Conservation (phyloP, 2,113 vertebrate species). For the Sander lucioperca region DNA sequence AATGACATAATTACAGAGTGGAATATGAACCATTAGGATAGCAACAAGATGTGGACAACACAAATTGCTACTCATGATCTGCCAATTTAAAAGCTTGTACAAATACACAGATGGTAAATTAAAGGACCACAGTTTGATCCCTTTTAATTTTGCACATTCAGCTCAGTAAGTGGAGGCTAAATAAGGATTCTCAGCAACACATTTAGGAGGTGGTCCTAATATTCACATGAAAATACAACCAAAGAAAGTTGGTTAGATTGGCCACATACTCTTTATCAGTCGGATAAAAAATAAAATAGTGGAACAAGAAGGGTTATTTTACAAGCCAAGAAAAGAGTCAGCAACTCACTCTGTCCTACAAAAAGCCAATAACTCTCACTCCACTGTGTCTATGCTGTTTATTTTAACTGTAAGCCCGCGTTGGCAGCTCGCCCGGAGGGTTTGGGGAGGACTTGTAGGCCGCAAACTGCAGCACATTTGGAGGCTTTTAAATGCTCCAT, state of each 20-base stretch:
- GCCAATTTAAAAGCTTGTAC: conserved; percentile 19
- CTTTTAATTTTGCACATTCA: conserved; percentile 30
- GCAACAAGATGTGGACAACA: conserved; percentile 46
- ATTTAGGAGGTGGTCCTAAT: conserved; percentile 1
- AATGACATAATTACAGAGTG: conserved; percentile 38
- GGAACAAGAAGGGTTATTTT: conserved; percentile 31
- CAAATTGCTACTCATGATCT: conserved; percentile 43
- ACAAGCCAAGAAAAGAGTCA: conserved; percentile 44
- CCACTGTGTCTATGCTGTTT: conserved; percentile 49
- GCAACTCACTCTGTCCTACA: conserved; percentile 16
- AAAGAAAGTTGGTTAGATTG: neutral
- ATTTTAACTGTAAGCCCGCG: conserved; percentile 48
- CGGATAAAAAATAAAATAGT: conserved; percentile 25
- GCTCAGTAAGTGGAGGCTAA: conserved; percentile 25
- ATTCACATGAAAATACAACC: conserved; percentile 39
- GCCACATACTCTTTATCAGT: conserved; percentile 22
- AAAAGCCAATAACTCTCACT: conserved; percentile 32
- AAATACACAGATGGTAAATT: conserved; percentile 29
- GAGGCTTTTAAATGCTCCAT: conserved; percentile 74
- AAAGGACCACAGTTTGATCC: conserved; percentile 38
- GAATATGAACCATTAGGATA: conserved; percentile 19
- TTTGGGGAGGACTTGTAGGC: conserved; percentile 62
- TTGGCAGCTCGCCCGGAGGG: conserved; percentile 54
- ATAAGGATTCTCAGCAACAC: conserved; percentile 3
- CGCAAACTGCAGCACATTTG: conserved; percentile 75